These are phyloP conservation scores for Ranitomeya imitator DNA, from an alignment of 2,113 vertebrate species.

Conservation along the genomic window DNA sequence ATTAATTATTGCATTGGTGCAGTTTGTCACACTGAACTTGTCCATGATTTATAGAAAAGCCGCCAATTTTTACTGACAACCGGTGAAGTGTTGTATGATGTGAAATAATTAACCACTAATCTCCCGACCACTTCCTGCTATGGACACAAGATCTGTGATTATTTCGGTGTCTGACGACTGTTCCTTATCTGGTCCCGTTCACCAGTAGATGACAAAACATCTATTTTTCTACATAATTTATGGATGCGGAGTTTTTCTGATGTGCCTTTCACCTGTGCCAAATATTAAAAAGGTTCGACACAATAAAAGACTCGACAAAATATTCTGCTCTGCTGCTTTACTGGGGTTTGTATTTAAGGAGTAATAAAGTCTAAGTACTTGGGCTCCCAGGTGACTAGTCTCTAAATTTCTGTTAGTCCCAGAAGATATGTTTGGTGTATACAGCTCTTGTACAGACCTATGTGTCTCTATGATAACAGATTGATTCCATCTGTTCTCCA, in stretches of 20 bases:
- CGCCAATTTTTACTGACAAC: neutral
- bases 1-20: too few species aligned
- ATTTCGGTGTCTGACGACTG: neutral
- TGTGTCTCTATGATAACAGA: too few species aligned
- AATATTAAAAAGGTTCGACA: constrained; percentile 60
- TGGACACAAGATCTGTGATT: neutral
- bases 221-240: constrained; percentile 81
- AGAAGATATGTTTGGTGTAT: too few species aligned
- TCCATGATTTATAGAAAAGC: too few species aligned
- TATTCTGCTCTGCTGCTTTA: neutral
- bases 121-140: neutral
- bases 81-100: neutral
- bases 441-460: too few species aligned
- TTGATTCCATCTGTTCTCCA: too few species aligned
- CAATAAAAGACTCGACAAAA: constrained; percentile 22
- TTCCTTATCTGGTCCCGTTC: neutral
- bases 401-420: too few species aligned
- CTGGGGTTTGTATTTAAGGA: too few species aligned
- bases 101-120: neutral
- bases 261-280: constrained; percentile 81
- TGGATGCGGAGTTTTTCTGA: constrained; percentile 72
- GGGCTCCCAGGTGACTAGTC: too few species aligned
- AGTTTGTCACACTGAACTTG: too few species aligned
- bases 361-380: too few species aligned
- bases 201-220: neutral